Conservation (phyloP, 2,113 vertebrate species). For the Podarcis raffonei region DNA sequence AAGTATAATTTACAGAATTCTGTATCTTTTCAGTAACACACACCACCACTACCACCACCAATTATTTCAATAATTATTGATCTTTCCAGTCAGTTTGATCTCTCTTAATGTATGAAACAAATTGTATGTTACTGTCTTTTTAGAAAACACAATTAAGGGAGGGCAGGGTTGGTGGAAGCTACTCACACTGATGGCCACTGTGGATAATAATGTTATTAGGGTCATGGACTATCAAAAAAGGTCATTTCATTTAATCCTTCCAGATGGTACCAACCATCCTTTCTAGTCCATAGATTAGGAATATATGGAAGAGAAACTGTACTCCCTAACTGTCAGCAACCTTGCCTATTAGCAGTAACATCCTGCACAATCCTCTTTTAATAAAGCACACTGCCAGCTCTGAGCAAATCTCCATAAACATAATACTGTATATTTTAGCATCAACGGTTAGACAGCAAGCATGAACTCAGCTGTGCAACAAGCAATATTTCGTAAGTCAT, state of each 20-base stretch:
- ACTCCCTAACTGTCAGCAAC: constrained; percentile 22
- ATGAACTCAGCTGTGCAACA: constrained; percentile 47
- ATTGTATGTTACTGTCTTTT: no score
- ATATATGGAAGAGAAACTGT: constrained; percentile 21
- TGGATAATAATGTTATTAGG: no score
- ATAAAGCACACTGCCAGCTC: constrained; percentile 20
- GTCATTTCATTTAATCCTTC: neutral
- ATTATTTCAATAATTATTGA: no score
- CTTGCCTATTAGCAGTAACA: constrained; percentile 38
- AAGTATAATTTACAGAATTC: no score
- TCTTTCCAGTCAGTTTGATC: no score
- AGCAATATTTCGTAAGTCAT: constrained; percentile 58
- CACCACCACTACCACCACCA: no score
- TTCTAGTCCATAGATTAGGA: neutral
- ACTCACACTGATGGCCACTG: no score
- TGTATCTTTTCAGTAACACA: no score
- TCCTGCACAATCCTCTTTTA: constrained; percentile 31
- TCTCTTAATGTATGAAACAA: no score
- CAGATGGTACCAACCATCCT: neutral
- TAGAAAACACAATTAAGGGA: no score
- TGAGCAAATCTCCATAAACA: constrained; percentile 12
- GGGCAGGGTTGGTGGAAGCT: no score
- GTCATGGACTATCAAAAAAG: no score
- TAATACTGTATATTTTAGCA: constrained; percentile 39
- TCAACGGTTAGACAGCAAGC: constrained; percentile 35